These are phyloP conservation scores for Parapristionchus giblindavisi DNA, from an alignment of 2,888 invertebrate genomes.

Conservation along the genomic window DNA sequence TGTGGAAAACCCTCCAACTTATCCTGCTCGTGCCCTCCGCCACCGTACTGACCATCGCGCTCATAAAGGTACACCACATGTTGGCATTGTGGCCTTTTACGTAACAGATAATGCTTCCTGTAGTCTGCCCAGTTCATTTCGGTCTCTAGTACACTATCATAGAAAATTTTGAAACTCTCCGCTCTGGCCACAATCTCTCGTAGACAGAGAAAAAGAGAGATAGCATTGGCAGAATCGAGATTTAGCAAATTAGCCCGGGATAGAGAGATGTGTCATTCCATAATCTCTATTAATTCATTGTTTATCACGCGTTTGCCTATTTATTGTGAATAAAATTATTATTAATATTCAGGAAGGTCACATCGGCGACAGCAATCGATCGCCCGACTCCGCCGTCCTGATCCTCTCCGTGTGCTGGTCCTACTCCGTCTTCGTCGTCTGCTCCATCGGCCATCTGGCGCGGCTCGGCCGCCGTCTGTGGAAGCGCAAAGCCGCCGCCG, in stretches of 20 bases:
- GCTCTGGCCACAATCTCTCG: too few relatives aligned
- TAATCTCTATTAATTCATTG: too few relatives aligned
- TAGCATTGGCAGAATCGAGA: not conserved
- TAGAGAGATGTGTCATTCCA: too few relatives aligned
- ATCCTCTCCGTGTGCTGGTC: conserved; percentile 30
- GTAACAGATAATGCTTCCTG: not conserved
- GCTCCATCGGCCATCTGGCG: conserved; percentile 9
- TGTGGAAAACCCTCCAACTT: conserved; percentile 34
- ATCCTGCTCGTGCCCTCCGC: conserved; percentile 26
- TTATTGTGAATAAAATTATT: too few relatives aligned
- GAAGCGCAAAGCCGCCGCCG: conserved; percentile 35
- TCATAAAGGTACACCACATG: conserved; percentile 20
- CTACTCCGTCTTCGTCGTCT: conserved; percentile 14
- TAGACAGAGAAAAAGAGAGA: too few relatives aligned
- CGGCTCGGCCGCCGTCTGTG: conserved; percentile 27
- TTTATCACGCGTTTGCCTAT: too few relatives aligned
- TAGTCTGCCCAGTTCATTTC: too few relatives aligned
- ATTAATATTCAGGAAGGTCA: conserved; percentile 39
- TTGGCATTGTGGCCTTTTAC: too few relatives aligned
- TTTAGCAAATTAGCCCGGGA: too few relatives aligned
- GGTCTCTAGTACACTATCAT: not conserved
- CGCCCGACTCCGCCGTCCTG: conserved; percentile 5
- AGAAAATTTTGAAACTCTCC: too few relatives aligned
- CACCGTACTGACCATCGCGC: conserved; percentile 25
- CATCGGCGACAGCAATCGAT: conserved; percentile 20